A percentile compares a stretch with the other conserved stretches of the same genome.
phyloP scores from a whole-genome alignment of 2,113 vertebrate species.

The Hippocampus guttulatus region DNA sequence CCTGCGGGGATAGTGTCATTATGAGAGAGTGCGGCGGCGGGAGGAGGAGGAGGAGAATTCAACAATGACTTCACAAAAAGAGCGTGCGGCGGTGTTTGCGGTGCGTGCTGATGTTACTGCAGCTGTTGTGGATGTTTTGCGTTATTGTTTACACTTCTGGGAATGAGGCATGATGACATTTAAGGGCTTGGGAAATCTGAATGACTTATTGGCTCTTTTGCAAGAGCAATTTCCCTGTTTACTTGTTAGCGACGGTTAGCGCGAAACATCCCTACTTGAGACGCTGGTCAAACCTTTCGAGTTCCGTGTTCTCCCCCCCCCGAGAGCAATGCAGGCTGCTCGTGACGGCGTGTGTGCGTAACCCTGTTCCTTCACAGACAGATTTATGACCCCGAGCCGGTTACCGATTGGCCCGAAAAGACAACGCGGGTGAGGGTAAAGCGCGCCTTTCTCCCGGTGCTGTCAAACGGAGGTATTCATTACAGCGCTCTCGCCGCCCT shows the following conservation, averaged over 20 bases:
- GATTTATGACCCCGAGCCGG: conserved; percentile 25
- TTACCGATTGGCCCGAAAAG: neutral
- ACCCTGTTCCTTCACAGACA: conserved; percentile 11
- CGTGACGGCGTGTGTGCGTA: conserved; percentile 4
- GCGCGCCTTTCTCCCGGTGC: conserved; percentile 10
- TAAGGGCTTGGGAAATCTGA: neutral
- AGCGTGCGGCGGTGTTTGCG: neutral
- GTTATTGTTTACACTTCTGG: conserved; percentile 8
- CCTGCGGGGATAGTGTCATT: conserved; percentile 51
- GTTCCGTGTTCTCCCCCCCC: conserved; percentile 14
- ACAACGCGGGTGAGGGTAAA: neutral
- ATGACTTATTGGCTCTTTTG: neutral
- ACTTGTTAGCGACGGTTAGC: neutral
- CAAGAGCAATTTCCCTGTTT: neutral
- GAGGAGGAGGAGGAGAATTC: conserved; percentile 16
- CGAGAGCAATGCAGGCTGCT: conserved; percentile 34
- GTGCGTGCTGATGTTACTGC: neutral
- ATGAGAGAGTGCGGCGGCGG: conserved; percentile 42
- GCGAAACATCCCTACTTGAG: neutral
- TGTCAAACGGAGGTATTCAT: conserved; percentile 43
- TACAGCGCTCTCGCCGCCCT: conserved; percentile 53
- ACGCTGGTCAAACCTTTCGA: neutral
- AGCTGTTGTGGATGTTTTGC: neutral
- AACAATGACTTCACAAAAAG: conserved; percentile 28
- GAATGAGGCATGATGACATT: neutral